Evolutionary conservation across 1,140 invertebrate genomes (phyloP).

Genomic region (Fopius arisanus): DNA sequence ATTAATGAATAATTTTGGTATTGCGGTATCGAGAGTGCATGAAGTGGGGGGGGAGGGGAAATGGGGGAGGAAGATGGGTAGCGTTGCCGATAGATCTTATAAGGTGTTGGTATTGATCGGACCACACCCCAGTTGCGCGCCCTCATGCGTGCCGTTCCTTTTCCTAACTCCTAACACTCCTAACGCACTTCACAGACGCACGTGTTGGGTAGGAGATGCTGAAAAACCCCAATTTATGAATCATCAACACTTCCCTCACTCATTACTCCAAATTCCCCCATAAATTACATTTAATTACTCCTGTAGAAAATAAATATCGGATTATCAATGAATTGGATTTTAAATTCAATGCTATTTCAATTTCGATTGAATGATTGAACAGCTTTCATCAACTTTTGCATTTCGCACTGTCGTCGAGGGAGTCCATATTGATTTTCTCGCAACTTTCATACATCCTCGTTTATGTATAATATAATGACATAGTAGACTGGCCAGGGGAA

Average conservation of each 20-base stretch:
- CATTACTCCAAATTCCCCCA: not conserved
- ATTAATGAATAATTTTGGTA: no score
- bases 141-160: conserved; percentile 33
- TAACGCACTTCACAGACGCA: conserved; percentile 5
- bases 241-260: not conserved
- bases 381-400: not conserved
- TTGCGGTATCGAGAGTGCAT: no score
- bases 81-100: conserved; percentile 52
- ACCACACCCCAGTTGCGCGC: conserved; percentile 53
- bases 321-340: no score
- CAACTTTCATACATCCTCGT: not conserved
- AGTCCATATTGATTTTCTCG: not conserved
- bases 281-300: no score
- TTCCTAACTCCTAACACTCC: no score
- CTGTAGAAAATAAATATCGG: no score
- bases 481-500: not conserved
- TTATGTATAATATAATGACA: not conserved
- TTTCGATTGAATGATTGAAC: no score
- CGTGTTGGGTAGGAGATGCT: conserved; percentile 7
- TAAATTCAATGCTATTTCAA: no score
- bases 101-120: conserved; percentile 61
- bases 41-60: not conserved
- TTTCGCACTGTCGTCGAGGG: not conserved
- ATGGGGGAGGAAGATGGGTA: not conserved
- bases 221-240: conserved; percentile 1